phyloP scores from a whole-genome alignment of 1,140 invertebrate genomes.

The Drosophila tsacasi region DNA sequence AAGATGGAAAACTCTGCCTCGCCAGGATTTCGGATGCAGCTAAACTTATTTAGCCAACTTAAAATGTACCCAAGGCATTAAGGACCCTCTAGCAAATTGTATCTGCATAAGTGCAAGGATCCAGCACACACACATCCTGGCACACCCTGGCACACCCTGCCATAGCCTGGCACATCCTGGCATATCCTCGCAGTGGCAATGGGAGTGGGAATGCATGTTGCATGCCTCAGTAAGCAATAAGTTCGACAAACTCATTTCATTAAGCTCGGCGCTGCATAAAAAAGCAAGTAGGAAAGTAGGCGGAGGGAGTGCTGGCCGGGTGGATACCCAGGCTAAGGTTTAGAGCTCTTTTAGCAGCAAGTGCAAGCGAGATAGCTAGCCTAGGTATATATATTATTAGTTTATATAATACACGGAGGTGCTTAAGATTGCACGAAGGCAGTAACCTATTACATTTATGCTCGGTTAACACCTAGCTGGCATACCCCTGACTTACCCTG shows the following conservation, averaged over 20 bases:
- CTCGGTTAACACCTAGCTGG: background rate
- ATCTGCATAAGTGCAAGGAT: slow-evolving; percentile 46
- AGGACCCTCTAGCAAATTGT: slow-evolving; percentile 41
- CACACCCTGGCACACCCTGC: background rate
- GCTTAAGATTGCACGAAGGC: background rate
- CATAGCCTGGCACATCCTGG: background rate
- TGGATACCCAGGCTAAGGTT: background rate
- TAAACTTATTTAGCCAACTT: slow-evolving; percentile 48
- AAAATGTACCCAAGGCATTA: slow-evolving; percentile 35
- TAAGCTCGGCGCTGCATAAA: slow-evolving; percentile 76
- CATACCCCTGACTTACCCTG: background rate
- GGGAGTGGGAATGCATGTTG: slow-evolving; percentile 61
- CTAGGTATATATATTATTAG: background rate
- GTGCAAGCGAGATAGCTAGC: background rate
- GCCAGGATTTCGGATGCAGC: slow-evolving; percentile 25
- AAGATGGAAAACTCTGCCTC: background rate
- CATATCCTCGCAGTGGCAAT: background rate
- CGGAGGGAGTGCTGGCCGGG: background rate
- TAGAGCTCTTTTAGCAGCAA: fast-evolving
- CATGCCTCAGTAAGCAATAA: slow-evolving; percentile 79
- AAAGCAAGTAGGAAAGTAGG: background rate
- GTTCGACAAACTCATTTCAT: slow-evolving; percentile 83
- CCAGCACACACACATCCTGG: background rate
- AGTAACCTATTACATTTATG: background rate
- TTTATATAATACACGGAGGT: background rate